Base-by-base conservation (phyloP, 1,140 invertebrate genomes). In the Theocolax elegans region DNA sequence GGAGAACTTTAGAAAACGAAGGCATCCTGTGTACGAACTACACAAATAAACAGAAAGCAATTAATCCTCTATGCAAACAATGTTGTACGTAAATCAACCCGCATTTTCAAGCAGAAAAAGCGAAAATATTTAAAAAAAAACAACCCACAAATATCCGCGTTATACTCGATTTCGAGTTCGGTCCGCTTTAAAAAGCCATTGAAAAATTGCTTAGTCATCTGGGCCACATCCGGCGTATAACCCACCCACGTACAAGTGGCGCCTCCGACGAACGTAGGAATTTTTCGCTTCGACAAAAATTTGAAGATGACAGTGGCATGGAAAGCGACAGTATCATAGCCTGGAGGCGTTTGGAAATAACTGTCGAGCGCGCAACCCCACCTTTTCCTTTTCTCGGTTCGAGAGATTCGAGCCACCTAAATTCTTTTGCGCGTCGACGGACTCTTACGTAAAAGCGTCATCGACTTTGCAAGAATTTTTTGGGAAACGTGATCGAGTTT, bases 271-370 rank as follows among this genome's bases (percentile, higher is more conserved):
- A 46, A 44, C 9, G 7, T 17, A 42, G 10, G 38, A 58, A 31
- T 58, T 46, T 65, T 62, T 54, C 48, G 8, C 31, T 54, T 62
- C 35, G 56, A 51, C 38, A 65, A 65, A 65, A 65, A 65, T 53
- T 40, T 72, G 71, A 73, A 46, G 27, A 67, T 54, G 21, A 44
- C 35, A 31, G 15, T 10, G 25, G 49, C 68, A 74, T 76, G 76
- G 79, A 77, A 80, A 80, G 71, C 79, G 59, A 73, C 76, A 80
- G 74, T 81, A 81, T 78, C 77, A 78, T 77, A 79, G 79, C 53
- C 75, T 75, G 76, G 76, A 35, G 75, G 72, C 46, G 75, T 77
- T 81, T 81, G 77, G 78, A 80, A 81, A 81, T 81, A 80, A 77
- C 79, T 58, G 38, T 59, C 44, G 25, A 38, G 17, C 35, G 40